These are phyloP conservation scores for Craterocephalus amniculus DNA, from an alignment of 2,797 vertebrate species.

Conservation along the genomic window DNA sequence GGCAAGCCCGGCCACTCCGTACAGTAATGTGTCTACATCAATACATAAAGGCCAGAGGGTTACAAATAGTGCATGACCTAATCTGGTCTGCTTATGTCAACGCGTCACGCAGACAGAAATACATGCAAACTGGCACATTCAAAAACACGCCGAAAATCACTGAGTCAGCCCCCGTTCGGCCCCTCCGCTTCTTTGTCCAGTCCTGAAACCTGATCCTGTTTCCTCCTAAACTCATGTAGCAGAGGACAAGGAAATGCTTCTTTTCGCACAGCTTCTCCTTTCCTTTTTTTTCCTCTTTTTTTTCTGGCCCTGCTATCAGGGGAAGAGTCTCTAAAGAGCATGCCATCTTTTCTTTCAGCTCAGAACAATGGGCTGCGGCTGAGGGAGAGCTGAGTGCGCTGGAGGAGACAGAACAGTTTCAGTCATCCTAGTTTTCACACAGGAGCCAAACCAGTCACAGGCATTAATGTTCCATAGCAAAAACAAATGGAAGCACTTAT, in stretches of 20 bases:
- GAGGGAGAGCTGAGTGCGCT: constrained; percentile 26
- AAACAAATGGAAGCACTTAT: background rate
- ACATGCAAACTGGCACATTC: constrained; percentile 1
- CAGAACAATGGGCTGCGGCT: constrained; percentile 47
- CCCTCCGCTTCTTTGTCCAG: constrained; percentile 52
- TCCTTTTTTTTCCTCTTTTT: constrained; percentile 6
- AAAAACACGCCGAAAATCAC: constrained; percentile 22
- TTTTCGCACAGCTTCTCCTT: constrained; percentile 16
- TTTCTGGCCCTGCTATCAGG: constrained; percentile 29
- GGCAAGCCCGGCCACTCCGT: constrained; percentile 7
- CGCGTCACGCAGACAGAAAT: constrained; percentile 3
- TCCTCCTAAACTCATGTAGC: constrained; percentile 44
- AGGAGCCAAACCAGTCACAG: constrained; percentile 1
- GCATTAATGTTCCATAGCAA: constrained; percentile 9
- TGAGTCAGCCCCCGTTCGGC: constrained; percentile 55
- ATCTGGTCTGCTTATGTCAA: constrained; percentile 33
- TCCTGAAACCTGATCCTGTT: constrained; percentile 63
- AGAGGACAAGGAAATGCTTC: constrained; percentile 52
- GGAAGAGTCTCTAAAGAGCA: constrained; percentile 36
- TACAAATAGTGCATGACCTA: constrained; percentile 36
- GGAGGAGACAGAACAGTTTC: constrained; percentile 15
- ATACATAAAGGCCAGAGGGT: constrained; percentile 30
- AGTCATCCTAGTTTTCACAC: constrained; percentile 4
- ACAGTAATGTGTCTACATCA: constrained; percentile 42
- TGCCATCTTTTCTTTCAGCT: constrained; percentile 44